Base-by-base conservation (phyloP, 2,888 invertebrate genomes). In the Palloptera scutellata region DNA sequence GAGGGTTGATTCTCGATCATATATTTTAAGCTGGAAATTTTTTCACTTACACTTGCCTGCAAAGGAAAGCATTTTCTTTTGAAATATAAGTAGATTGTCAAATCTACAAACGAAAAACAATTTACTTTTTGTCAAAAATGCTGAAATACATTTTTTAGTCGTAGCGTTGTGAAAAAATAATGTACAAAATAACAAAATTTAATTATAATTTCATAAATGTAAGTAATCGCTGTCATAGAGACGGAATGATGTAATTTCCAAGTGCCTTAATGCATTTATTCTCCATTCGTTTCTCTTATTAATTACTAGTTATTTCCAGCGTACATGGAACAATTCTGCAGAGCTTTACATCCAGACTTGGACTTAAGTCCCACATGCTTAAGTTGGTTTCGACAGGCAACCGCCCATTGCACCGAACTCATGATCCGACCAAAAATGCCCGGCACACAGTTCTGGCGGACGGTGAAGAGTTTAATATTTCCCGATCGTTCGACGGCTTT, bases 351-450 rank as follows among this genome's bases (percentile, higher is more conserved):
- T 52, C 72, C 72, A 1, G 70, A 73, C 5, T 40, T 73, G 40
- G 72, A 69, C 9, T 17, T 75, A 17, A 72, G 69, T 40, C 51
- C 69, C 17, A 64, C 67, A 9, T 78, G 78, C 55, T 54, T 72
- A 6, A 67, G 70, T 19, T 77, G 77, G 77, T 75, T 78, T 61
- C 66, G 71, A 0, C 73, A 77, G 40, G 78, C 77, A 6, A 68
- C 72, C 41, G 67, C 70, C 6, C 75, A 77, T 57, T 78, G 78
- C 15, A 68, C 72, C 0, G 64, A 57, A 2, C 42, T 74, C 13
- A 30, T 77, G 0, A 45, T 67, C 1, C 20, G 61, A 30, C 54
- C 13, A 0, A 62, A 20, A 12, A 61, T 53, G 12, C 75, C 72
- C 4, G 67, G 67, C 1, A 19, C 68, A 1, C 70, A 68, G n/a